Base-by-base conservation (phyloP, 2,797 vertebrate genomes). In the Hipposideros larvatus region DNA sequence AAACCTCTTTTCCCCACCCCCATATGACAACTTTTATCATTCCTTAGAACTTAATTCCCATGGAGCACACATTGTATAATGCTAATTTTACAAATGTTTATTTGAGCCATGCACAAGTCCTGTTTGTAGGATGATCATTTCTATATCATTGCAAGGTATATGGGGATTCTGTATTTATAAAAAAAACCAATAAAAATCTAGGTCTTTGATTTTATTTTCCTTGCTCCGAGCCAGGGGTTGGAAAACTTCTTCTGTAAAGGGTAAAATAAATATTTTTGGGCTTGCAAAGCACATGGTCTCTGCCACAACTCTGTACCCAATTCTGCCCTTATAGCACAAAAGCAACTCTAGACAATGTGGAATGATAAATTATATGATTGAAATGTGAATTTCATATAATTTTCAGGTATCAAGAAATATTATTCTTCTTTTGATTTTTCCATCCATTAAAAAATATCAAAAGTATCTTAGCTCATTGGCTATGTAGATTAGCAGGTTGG, bases 1-100 rank as follows among this genome's bases (percentile, higher is more conserved):
- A 87, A 57, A 5, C 3, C 61, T 5, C 55, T 61, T 66, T 65
- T 46, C 19, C 34, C 37, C 65, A 41, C 18, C 11, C 18, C 37
- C 22, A 31, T 15, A 13, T 43, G 57, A 74, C 14, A 55, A 26
- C 21, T 41, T 71, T 74, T 90, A 78, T 14, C 2, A 11, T 41
- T 48, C 15, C 46, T 86, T 59, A 37, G 24, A 77, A 78, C 71
- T 68, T 78, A 90, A 85, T 73, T 96, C 92, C 57, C 37, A n/a
- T 22, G 10, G 0, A 63, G 24, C 18, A 74, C 61, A 80, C 16
- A 0, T 65, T 86, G 34, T 21, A 71, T 78, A 43, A 59, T 24
- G 1, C 73, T 86, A 74, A 71, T 51, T 71, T 63, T 59, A 34
- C 26, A 41, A 34, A 83, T 22, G 34, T 19, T 11, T 57, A 4